Percentiles rank a stretch among this genome's conserved stretches.
Evolutionary conservation across 92 coral and sea anemone genomes (phyloP).

Genomic region (Actinernus sp.): DNA sequence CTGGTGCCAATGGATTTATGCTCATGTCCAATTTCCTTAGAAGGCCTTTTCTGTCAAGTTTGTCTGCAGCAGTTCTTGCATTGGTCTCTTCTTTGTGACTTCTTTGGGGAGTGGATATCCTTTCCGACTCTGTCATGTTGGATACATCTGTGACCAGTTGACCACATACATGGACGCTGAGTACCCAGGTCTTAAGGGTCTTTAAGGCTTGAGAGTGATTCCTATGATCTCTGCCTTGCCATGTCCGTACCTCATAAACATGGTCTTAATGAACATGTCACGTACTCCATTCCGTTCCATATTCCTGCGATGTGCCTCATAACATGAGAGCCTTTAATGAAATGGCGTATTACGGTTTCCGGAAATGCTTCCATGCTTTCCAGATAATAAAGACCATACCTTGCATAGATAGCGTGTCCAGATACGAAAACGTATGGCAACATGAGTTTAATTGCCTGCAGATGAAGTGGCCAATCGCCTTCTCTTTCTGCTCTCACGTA

Average conservation of each 20-base stretch:
- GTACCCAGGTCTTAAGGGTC: conserved; percentile 76
- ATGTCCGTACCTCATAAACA: conserved; percentile 51
- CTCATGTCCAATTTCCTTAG: conserved; percentile 25
- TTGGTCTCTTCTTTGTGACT: conserved; percentile 64
- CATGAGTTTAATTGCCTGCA: conserved; percentile 55
- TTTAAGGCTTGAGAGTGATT: conserved; percentile 61
- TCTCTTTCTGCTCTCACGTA: conserved; percentile 60
- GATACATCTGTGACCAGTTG: conserved; percentile 51
- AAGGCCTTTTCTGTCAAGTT: conserved; percentile 10
- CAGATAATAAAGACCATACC: conserved; percentile 64
- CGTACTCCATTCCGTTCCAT: conserved; percentile 72
- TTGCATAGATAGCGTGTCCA: conserved; percentile 61
- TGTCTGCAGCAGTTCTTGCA: conserved; percentile 25
- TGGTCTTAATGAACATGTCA: conserved; percentile 43
- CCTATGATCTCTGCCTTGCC: conserved; percentile 63
- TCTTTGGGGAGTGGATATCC: too few relatives aligned
- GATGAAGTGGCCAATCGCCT: conserved; percentile 79
- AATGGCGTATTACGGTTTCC: conserved; percentile 31
- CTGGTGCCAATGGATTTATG: conserved; percentile 57
- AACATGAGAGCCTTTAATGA: conserved; percentile 60
- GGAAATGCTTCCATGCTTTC: conserved; percentile 51
- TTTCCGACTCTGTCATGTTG: too few relatives aligned
- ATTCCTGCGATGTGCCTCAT: conserved; percentile 71
- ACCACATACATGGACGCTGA: conserved; percentile 63
- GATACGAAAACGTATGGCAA: conserved; percentile 66